These are phyloP conservation scores for Ptychoptera albimana DNA, from an alignment of 2,888 invertebrate genomes.

Conservation along the genomic window DNA sequence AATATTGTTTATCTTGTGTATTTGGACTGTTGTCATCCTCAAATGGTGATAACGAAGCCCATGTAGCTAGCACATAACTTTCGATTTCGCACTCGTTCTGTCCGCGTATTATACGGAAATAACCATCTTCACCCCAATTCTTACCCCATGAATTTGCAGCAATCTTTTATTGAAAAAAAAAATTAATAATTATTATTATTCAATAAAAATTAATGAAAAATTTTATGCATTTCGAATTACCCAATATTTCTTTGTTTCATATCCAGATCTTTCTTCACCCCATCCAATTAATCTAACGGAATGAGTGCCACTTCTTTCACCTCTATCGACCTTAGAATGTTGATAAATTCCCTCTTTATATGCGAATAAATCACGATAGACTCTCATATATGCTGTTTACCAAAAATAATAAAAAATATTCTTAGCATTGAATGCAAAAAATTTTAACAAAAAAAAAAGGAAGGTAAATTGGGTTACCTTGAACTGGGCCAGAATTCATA, in stretches of 20 bases:
- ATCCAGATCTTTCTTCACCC: slow-evolving; percentile 54
- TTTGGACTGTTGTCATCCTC: too few relatives aligned
- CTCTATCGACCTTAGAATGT: slow-evolving; percentile 39
- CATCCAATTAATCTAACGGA: slow-evolving; percentile 86
- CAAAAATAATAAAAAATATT: slow-evolving; percentile 12
- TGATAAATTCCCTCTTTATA: slow-evolving; percentile 75
- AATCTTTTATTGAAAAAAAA: slow-evolving; percentile 39
- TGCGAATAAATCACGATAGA: slow-evolving; percentile 84
- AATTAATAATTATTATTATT: not conserved
- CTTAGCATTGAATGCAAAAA: too few relatives aligned
- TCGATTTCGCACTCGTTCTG: slow-evolving; percentile 81
- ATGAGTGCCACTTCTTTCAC: slow-evolving; percentile 55
- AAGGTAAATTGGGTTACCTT: slow-evolving; percentile 38
- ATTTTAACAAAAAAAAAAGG: not conserved
- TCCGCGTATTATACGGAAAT: slow-evolving; percentile 75
- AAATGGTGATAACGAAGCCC: slow-evolving; percentile 26
- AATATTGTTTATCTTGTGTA: too few relatives aligned
- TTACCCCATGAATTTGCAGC: slow-evolving; percentile 90
- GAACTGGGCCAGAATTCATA: slow-evolving; percentile 78
- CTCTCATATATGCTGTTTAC: slow-evolving; percentile 73
- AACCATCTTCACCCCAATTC: slow-evolving; percentile 84
- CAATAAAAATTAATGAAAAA: not conserved
- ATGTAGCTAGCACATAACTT: slow-evolving; percentile 68
- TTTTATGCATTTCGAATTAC: slow-evolving; percentile 37
- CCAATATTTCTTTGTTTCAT: slow-evolving; percentile 63